Conservation (phyloP, 1,140 invertebrate species). For the Eciton burchellii region DNA sequence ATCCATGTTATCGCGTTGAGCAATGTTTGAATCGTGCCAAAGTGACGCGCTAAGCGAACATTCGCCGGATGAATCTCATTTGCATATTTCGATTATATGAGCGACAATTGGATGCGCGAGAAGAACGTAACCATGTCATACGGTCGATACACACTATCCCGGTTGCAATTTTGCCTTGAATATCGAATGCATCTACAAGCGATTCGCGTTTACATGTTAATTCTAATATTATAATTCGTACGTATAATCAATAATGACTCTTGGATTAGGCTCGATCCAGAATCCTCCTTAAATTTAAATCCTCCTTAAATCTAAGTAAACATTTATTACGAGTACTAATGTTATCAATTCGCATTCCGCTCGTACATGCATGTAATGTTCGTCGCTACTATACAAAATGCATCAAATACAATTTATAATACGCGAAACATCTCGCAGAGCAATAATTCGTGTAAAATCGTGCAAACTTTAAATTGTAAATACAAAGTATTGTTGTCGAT, state of each 20-base stretch:
- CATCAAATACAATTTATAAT: neutral
- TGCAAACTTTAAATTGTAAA: no score
- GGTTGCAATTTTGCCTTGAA: neutral
- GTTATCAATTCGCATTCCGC: neutral
- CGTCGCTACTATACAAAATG: neutral
- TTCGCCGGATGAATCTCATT: constrained; percentile 6
- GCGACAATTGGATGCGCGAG: neutral
- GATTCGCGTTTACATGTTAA: neutral
- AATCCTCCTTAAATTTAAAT: neutral
- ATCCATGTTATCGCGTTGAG: neutral
- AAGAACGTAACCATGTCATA: neutral
- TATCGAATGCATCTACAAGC: neutral
- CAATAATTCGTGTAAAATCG: neutral
- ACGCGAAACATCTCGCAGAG: neutral
- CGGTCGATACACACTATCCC: neutral
- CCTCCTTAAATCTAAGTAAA: neutral
- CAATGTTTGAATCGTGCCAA: neutral
- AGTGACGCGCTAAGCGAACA: neutral
- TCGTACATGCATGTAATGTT: neutral
- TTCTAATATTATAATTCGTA: neutral
- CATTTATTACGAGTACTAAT: neutral
- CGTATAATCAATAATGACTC: neutral
- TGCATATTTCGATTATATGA: constrained; percentile 28
- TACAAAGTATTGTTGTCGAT: no score
- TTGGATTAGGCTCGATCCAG: neutral